Percentiles rank a stretch among this genome's conserved stretches.
These are phyloP conservation scores for Psittacus erithacus DNA, from an alignment of 2,113 vertebrate species.

Conservation along the genomic window DNA sequence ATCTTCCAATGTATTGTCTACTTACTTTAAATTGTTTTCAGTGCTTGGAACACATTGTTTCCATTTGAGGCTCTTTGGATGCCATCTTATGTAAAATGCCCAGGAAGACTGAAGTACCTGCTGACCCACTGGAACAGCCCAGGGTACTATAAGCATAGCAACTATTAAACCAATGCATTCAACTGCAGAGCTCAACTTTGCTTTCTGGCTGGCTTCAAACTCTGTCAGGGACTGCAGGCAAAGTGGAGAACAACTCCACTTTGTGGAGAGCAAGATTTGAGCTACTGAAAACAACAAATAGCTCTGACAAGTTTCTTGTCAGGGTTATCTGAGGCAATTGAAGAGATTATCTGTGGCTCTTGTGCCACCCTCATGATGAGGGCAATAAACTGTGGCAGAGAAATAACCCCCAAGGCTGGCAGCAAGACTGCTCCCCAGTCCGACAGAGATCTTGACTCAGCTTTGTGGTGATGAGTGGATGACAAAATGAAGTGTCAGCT, in stretches of 20 bases:
- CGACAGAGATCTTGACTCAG: background rate
- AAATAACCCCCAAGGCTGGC: background rate
- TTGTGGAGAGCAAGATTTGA: background rate
- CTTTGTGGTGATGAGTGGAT: background rate
- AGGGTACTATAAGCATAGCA: background rate
- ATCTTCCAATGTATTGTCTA: background rate
- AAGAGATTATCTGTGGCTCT: background rate
- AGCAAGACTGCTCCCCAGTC: background rate
- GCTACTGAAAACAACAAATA: background rate
- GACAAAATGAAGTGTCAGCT: background rate
- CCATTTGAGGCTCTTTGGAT: background rate
- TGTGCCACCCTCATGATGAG: background rate
- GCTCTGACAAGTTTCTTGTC: background rate
- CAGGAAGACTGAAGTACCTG: background rate
- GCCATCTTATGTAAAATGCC: background rate
- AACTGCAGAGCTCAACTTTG: background rate
- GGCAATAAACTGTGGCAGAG: background rate
- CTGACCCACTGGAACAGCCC: background rate
- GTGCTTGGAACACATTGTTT: background rate
- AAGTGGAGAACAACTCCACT: background rate
- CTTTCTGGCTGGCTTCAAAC: background rate
- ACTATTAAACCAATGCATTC: background rate
- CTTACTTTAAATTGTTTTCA: background rate
- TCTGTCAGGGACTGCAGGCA: background rate
- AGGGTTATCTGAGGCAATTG: background rate